Conservation (phyloP, 35 echinoderm and acorn worm species). For the Acanthaster planci region DNA sequence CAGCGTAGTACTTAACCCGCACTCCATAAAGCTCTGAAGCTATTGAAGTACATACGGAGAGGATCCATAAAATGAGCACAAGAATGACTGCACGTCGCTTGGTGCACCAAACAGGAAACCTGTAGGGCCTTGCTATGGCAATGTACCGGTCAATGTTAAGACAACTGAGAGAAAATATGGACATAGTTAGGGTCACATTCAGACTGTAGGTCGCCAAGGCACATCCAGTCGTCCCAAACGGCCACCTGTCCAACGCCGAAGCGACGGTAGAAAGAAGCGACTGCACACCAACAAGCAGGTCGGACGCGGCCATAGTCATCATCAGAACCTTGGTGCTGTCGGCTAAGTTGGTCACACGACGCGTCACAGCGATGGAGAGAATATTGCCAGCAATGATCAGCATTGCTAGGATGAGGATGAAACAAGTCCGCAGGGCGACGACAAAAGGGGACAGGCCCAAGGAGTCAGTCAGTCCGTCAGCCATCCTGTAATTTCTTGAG, state of each 20-base stretch:
- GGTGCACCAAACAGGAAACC: conserved; percentile 16
- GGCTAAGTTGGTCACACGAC: conserved; percentile 15
- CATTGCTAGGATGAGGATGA: background rate
- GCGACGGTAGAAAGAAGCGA: background rate
- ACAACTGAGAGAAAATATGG: background rate
- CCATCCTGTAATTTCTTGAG: no score
- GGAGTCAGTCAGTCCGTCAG: background rate
- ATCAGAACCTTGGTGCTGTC: background rate
- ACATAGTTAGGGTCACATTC: background rate
- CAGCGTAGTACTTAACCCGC: no score
- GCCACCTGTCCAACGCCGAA: background rate
- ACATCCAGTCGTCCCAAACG: background rate
- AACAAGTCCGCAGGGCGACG: background rate
- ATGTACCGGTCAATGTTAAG: background rate
- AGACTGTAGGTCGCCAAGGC: background rate
- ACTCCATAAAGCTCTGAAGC: no score
- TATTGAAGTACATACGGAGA: no score
- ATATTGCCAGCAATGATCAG: conserved; percentile 10
- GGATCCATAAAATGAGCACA: no score
- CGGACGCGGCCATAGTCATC: background rate
- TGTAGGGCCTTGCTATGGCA: background rate
- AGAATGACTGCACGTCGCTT: background rate
- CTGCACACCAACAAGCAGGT: background rate
- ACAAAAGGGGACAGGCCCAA: background rate
- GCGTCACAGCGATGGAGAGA: conserved; percentile 9